Percentiles rank a stretch among this genome's conserved stretches.
These are phyloP conservation scores for Synergus itoensis DNA, from an alignment of 2,888 invertebrate species.

Conservation along the genomic window DNA sequence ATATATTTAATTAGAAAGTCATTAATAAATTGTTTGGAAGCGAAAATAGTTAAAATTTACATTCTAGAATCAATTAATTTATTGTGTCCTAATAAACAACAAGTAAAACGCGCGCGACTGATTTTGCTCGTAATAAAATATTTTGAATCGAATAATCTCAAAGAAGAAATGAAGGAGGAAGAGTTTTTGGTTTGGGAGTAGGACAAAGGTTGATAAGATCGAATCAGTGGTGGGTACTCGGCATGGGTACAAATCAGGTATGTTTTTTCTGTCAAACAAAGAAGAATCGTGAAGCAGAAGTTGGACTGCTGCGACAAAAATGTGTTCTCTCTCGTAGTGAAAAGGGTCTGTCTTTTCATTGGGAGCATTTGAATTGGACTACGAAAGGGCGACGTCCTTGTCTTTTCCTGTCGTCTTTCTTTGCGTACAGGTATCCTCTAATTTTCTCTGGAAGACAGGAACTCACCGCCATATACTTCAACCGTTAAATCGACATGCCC, in stretches of 20 bases:
- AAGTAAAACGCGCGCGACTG: too few relatives aligned
- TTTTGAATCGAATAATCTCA: not conserved
- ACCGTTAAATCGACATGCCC: slow-evolving; percentile 39
- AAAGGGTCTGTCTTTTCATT: slow-evolving; percentile 38
- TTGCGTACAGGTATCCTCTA: slow-evolving; percentile 39
- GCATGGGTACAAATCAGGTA: slow-evolving; percentile 33
- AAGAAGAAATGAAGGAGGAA: not conserved
- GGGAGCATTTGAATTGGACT: slow-evolving; percentile 37
- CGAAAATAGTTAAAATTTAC: too few relatives aligned
- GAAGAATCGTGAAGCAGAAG: slow-evolving; percentile 26
- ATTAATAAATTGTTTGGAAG: too few relatives aligned
- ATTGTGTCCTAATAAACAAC: too few relatives aligned
- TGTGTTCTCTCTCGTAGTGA: slow-evolving; percentile 6
- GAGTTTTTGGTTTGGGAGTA: slow-evolving; percentile 12
- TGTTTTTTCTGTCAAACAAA: slow-evolving; percentile 38
- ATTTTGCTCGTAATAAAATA: not conserved
- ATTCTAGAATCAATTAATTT: too few relatives aligned
- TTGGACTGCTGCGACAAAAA: slow-evolving; percentile 40
- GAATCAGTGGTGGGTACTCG: slow-evolving; percentile 33
- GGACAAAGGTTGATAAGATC: slow-evolving; percentile 42
- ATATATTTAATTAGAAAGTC: too few relatives aligned
- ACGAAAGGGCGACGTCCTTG: slow-evolving; percentile 37
- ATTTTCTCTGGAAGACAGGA: slow-evolving; percentile 41
- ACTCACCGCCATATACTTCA: slow-evolving; percentile 36
- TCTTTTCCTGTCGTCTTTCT: slow-evolving; percentile 41